These are phyloP conservation scores for Parasteatoda tepidariorum DNA, from an alignment of 1,140 invertebrate genomes.

Conservation along the genomic window DNA sequence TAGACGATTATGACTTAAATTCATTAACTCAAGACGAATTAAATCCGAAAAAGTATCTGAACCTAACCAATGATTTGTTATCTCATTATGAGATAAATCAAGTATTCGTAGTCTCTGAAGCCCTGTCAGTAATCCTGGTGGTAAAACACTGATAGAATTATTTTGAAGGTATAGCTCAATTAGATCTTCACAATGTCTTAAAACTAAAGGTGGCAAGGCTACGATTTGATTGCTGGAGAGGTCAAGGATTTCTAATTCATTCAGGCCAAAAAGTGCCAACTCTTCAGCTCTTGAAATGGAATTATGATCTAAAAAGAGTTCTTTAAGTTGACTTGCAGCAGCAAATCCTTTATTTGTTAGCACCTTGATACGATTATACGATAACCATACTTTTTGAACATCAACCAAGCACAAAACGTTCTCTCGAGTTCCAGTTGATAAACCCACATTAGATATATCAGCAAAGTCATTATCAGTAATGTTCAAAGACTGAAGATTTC, in stretches of 20 bases:
- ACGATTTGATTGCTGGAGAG: conserved; percentile 84
- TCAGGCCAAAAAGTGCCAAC: conserved; percentile 80
- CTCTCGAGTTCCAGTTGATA: conserved; percentile 65
- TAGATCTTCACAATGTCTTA: conserved; percentile 80
- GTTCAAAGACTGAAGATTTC: conserved; percentile 62
- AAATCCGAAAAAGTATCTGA: conserved; percentile 86
- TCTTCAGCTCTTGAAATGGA: conserved; percentile 82
- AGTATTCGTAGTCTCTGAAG: conserved; percentile 84
- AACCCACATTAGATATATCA: conserved; percentile 78
- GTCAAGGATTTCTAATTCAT: conserved; percentile 82
- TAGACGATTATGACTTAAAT: conserved; percentile 86
- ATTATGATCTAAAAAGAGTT: conserved; percentile 84
- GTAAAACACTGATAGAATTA: conserved; percentile 82
- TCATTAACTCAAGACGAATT: conserved; percentile 85
- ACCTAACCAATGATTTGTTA: conserved; percentile 84
- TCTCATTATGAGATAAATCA: conserved; percentile 86
- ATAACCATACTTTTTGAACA: conserved; percentile 82
- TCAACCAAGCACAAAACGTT: conserved; percentile 69
- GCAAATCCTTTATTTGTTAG: conserved; percentile 69
- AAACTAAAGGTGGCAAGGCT: conserved; percentile 81
- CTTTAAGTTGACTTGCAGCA: conserved; percentile 64
- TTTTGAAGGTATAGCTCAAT: conserved; percentile 89
- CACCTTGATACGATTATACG: conserved; percentile 77
- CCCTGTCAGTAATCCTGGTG: conserved; percentile 81
- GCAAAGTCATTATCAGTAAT: conserved; percentile 80